phyloP scores from a whole-genome alignment of 2,888 invertebrate species.

The Camponotus fellah region DNA sequence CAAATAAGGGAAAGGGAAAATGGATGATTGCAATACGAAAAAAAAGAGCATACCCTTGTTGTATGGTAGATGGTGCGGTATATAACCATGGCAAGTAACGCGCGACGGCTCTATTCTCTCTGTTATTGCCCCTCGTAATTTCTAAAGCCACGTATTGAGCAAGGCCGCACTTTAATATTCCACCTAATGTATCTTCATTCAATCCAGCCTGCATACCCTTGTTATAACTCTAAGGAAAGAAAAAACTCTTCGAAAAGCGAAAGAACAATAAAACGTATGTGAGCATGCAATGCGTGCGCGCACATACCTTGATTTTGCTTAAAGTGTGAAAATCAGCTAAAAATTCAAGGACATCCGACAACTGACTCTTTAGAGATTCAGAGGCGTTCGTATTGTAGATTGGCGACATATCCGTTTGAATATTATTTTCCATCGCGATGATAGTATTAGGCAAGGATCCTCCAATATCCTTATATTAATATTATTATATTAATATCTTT shows the following conservation, averaged over 20 bases:
- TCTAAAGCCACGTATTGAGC: slow-evolving; percentile 98
- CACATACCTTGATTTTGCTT: slow-evolving; percentile 96
- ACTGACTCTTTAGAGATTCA: slow-evolving; percentile 97
- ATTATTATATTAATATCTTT: slow-evolving; percentile 3
- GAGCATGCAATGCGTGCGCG: not conserved
- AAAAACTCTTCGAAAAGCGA: not conserved
- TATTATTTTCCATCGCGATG: slow-evolving; percentile 88
- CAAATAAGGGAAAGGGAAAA: not conserved
- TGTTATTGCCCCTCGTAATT: slow-evolving; percentile 94
- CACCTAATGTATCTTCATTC: slow-evolving; percentile 98
- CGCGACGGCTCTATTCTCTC: slow-evolving; percentile 93
- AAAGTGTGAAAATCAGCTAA: slow-evolving; percentile 98
- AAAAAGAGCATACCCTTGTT: slow-evolving; percentile 90
- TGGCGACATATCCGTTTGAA: slow-evolving; percentile 84
- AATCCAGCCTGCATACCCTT: slow-evolving; percentile 91
- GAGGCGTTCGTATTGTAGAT: slow-evolving; percentile 94
- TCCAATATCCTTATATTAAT: slow-evolving; percentile 91
- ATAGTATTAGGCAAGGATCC: slow-evolving; percentile 93
- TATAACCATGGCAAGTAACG: slow-evolving; percentile 97
- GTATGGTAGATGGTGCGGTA: slow-evolving; percentile 92
- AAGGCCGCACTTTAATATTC: slow-evolving; percentile 97
- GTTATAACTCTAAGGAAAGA: slow-evolving; percentile 89
- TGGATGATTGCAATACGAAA: not conserved
- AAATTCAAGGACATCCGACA: slow-evolving; percentile 97
- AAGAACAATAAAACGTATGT: not conserved